Evolutionary conservation across 2,797 vertebrate species (phyloP).

Genomic region (Sorex maritimensis): DNA sequence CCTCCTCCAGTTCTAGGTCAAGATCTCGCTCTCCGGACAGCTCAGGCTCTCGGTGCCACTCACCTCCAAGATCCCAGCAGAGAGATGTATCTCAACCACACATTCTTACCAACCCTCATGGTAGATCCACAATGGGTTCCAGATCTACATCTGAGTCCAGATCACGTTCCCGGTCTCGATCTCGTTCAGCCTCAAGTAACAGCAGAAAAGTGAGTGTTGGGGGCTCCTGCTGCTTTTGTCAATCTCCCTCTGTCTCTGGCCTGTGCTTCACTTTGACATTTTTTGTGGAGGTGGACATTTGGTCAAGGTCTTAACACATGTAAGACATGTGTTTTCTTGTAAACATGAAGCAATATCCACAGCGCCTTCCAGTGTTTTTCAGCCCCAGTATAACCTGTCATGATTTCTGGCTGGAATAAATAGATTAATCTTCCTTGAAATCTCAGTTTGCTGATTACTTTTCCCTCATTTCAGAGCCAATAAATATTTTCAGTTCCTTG

Average conservation of each 20-base stretch:
- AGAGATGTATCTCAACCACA: slow-evolving; percentile 66
- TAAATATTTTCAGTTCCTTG: slow-evolving; percentile 43
- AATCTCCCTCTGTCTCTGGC: no score
- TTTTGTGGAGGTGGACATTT: no score
- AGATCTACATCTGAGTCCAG: slow-evolving; percentile 86
- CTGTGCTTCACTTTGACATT: no score
- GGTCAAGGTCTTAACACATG: no score
- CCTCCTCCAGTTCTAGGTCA: slow-evolving; percentile 86
- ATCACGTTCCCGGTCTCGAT: slow-evolving; percentile 86
- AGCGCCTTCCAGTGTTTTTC: neutral
- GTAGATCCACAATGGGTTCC: slow-evolving; percentile 73
- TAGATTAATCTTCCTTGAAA: slow-evolving; percentile 20
- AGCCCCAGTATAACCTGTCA: neutral
- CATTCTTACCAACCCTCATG: slow-evolving; percentile 76
- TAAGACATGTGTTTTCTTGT: no score
- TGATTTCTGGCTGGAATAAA: slow-evolving; percentile 48
- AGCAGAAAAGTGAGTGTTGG: slow-evolving; percentile 87
- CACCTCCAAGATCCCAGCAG: slow-evolving; percentile 82
- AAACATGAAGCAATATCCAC: no score
- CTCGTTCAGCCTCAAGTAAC: slow-evolving; percentile 83
- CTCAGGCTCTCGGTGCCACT: slow-evolving; percentile 81
- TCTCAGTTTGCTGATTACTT: slow-evolving; percentile 49
- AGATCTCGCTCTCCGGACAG: slow-evolving; percentile 87
- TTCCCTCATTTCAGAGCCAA: slow-evolving; percentile 6
- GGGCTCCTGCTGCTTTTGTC: neutral